Evolutionary conservation across 2,113 vertebrate species (phyloP), one percentile per base, ranked within the genome.

Genomic region (Phylloscopus trochilus): DNA sequence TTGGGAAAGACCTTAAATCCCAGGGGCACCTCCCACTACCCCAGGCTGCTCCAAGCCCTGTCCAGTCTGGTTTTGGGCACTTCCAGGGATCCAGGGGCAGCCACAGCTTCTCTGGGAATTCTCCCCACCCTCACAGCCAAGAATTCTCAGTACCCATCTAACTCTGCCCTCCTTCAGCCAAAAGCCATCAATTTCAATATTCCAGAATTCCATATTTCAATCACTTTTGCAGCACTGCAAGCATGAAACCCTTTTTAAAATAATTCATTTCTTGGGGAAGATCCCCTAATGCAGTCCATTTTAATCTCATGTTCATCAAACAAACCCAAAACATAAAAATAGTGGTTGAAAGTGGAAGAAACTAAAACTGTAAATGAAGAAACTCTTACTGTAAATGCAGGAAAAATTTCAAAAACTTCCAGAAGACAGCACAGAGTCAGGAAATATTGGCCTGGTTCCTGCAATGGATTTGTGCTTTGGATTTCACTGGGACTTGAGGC

Each of bases 171-270:
- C 19, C 33, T 53, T 39, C 44, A 67, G 11, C n/a, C 8, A 6
- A 75, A 74, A 8, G 17, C 35, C 52, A 37, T 59, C 7, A 0
- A 6, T 37, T 81, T 44, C 52, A 46, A 1, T 18, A n/a, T 46
- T 39, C 60, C 37, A n/a, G 2, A 74, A 60, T 53, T 67, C 46
- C 39, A 0, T 44, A 6, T 62, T 53, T 66, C 43, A 63, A 7
- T 75, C 41, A 63, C 11, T 70, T 92, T 3, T 67, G 15, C 52
- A 74, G 24, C 55, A 17, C 1, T 73, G 17, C 63, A 47, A 51
- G 35, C 33, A 13, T 66, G 49, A 30, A 2, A 1, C 5, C 2
- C 3, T 5, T 6, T n/a, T 18, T 3, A 30, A 11, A 13, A 19
- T 13, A 6, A 26, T 39, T 28, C 5, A 5, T 49, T n/a, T 70